Evolutionary conservation across 2,113 vertebrate species (phyloP), one percentile per base, ranked within the genome.

Genomic region (Steatornis caripensis): DNA sequence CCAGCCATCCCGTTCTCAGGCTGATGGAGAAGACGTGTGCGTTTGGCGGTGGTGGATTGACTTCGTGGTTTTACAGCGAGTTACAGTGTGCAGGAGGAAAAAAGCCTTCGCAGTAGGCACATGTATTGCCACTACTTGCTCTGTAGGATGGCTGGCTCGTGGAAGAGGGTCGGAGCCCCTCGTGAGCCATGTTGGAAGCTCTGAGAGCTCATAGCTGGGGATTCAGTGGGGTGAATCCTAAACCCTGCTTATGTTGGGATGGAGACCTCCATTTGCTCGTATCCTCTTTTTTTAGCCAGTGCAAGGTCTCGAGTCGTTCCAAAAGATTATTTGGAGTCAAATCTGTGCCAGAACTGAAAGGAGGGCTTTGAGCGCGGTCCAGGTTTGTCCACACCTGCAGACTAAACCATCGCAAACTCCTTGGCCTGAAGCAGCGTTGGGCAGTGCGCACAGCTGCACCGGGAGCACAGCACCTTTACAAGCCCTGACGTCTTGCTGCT

Each of bases 401-500:
- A 27, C 29, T 43, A 57, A 93, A 49, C 46, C 30, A 15, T 80
- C 4, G 4, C 60, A 69, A 34, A 48, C 17, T 29, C 41, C 62
- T 86, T 65, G 76, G 68, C 46, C 81, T 78, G 65, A 30, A 91
- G 68, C 23, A 23, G 72, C 75, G 91, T 57, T 84, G 65, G 51
- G 37, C 55, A 23, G 43, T 30, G 5, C 3, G 8, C 76, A 6
- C 39, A 65, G 58, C 82, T 70, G 60, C 82, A 6, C 27, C 2
- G 3, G 77, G 51, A 85, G 7, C 21, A 36, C 2, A 4, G 51
- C 0, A 0, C 65, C 48, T 71, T 91, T 39, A 48, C 10, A 6
- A 54, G 58, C 57, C 24, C 37, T 37, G 43, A 32, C 49, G 15
- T 87, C n/a, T 76, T 55, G 15, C 37, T 18, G 27, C 62, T 43